These are phyloP conservation scores for Lytechinus variegatus DNA, from an alignment of 35 echinoderm and acorn worm species.

Conservation along the genomic window DNA sequence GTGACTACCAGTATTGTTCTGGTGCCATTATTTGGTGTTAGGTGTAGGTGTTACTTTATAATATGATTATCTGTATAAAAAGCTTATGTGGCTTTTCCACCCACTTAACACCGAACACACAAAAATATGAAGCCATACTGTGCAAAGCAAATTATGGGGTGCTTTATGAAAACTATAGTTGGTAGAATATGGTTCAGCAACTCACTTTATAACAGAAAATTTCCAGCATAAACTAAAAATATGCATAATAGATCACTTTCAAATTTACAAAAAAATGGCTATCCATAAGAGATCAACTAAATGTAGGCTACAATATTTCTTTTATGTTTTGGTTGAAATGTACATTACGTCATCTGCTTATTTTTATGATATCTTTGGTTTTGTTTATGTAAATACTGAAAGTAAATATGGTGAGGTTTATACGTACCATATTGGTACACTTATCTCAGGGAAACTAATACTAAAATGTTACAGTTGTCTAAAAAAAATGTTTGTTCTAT, in stretches of 20 bases:
- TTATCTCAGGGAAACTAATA: conserved; percentile 1
- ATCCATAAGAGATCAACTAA: not conserved
- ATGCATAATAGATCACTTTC: too few relatives aligned
- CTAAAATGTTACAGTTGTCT: not conserved
- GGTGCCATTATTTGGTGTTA: too few relatives aligned
- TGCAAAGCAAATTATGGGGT: too few relatives aligned
- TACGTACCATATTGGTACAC: not conserved
- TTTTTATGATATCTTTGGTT: not conserved
- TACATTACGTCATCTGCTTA: not conserved
- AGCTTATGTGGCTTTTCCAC: too few relatives aligned
- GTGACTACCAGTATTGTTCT: too few relatives aligned
- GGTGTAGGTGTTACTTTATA: too few relatives aligned
- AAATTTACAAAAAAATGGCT: not conserved
- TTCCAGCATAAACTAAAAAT: not conserved
- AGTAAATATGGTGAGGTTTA: not conserved
- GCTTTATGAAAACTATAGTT: too few relatives aligned
- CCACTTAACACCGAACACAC: too few relatives aligned
- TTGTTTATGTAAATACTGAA: not conserved
- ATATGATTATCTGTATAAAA: too few relatives aligned
- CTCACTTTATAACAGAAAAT: not conserved
- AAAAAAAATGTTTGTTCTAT: not conserved
- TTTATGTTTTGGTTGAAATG: not conserved
- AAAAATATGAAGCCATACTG: too few relatives aligned
- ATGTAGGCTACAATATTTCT: not conserved
- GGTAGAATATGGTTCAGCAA: not conserved